Percentiles rank a stretch among this genome's conserved stretches.
These are phyloP conservation scores for Cassiopea xamachana DNA, from an alignment of 30 jellyfish, hydroid and myxozoan genomes.

Conservation along the genomic window DNA sequence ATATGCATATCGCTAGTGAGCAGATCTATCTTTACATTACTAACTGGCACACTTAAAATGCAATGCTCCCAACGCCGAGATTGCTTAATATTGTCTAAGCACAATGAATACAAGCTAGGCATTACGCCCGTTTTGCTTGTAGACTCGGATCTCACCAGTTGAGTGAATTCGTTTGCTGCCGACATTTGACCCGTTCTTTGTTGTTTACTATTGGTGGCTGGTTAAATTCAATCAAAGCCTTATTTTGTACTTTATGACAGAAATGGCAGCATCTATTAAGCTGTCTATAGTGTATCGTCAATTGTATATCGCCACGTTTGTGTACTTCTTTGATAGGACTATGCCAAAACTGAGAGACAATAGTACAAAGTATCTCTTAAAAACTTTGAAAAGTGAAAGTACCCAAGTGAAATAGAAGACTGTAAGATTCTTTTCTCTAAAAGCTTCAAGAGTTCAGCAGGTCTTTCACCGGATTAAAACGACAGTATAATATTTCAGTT, in stretches of 20 bases:
- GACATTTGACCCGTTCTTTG: background rate
- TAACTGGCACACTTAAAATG: constrained; percentile 18
- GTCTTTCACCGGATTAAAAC: background rate
- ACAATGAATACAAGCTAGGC: constrained; percentile 48
- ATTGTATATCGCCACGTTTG: no score
- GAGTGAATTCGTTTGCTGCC: background rate
- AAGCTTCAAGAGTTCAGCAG: background rate
- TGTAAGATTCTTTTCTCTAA: background rate
- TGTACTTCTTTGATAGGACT: no score
- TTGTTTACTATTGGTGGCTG: background rate
- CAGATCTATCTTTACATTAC: constrained; percentile 28
- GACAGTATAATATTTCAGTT: background rate
- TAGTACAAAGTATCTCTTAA: no score
- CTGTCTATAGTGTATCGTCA: no score
- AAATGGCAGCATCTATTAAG: no score
- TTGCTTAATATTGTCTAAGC: constrained; percentile 5
- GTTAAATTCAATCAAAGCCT: background rate
- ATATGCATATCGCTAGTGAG: constrained; percentile 36
- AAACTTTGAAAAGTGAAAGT: no score
- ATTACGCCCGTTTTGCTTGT: background rate
- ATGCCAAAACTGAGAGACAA: no score
- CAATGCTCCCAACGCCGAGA: constrained; percentile 47
- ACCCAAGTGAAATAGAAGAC: no score
- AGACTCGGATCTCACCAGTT: background rate
- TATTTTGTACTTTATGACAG: background rate